Conservation (phyloP, 2,113 vertebrate species). For the Spheniscus mendiculus region DNA sequence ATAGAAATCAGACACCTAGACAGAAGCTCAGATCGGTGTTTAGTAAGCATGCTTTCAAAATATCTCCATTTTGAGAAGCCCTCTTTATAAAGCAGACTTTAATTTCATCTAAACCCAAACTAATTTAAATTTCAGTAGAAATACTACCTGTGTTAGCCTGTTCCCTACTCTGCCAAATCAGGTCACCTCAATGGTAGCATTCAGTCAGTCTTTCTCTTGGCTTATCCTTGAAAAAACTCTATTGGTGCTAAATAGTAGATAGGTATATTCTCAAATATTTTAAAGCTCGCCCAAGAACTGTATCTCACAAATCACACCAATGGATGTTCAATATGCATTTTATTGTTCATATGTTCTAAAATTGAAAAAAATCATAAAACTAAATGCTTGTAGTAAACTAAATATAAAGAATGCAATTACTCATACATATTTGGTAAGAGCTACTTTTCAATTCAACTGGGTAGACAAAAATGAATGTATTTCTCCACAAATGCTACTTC, state of each 20-base stretch:
- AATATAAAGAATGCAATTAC: background rate
- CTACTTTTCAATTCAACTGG: background rate
- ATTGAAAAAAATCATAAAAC: background rate
- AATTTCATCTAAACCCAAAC: background rate
- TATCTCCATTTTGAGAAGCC: background rate
- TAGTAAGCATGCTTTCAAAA: background rate
- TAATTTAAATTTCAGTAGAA: constrained; percentile 16
- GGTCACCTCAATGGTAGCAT: background rate
- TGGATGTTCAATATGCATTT: background rate
- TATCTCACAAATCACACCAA: background rate
- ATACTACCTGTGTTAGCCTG: background rate
- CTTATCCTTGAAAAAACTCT: background rate
- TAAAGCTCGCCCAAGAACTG: background rate
- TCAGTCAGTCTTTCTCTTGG: background rate
- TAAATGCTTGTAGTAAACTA: background rate
- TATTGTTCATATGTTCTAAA: background rate
- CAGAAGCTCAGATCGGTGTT: background rate
- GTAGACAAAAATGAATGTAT: background rate
- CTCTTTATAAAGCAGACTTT: background rate
- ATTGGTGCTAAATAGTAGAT: background rate
- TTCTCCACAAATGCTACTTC: background rate
- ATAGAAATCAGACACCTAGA: constrained; percentile 6
- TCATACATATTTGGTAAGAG: background rate
- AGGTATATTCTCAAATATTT: background rate
- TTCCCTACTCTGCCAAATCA: background rate